Percentiles rank a stretch among this genome's conserved stretches.
phyloP scores from a whole-genome alignment of 2,888 invertebrate species.

The Gnatocerus cornutus region DNA sequence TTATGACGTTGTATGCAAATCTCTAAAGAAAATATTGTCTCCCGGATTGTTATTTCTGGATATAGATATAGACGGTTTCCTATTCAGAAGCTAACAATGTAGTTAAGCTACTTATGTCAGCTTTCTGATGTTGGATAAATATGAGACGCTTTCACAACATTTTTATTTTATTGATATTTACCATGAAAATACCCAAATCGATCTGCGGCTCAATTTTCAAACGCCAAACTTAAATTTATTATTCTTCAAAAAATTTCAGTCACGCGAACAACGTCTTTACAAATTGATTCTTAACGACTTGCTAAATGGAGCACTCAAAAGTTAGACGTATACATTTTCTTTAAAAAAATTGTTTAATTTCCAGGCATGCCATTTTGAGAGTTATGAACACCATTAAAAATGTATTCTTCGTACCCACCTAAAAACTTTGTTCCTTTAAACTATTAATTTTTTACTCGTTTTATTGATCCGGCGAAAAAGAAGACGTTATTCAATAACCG shows the following conservation, averaged over 20 bases:
- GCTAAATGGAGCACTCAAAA: constrained; percentile 3
- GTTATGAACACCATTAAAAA: no score
- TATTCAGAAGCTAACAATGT: constrained; percentile 15
- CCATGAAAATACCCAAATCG: neutral
- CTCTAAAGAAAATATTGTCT: constrained; percentile 12
- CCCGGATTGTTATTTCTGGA: constrained; percentile 20
- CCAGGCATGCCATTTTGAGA: no score
- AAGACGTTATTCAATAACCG: no score
- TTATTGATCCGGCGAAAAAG: no score
- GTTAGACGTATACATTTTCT: constrained; percentile 1
- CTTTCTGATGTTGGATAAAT: constrained; percentile 19
- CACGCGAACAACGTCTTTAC: neutral
- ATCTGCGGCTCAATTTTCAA: neutral
- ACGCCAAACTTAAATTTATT: neutral
- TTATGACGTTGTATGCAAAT: constrained; percentile 23
- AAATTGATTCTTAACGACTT: constrained; percentile 2
- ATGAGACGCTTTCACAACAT: neutral
- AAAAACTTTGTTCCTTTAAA: no score
- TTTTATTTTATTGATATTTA: constrained; percentile 8
- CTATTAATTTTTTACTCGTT: no score
- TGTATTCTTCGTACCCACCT: no score
- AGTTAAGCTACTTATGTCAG: constrained; percentile 13
- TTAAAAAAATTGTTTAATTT: neutral
- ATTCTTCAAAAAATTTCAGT: neutral
- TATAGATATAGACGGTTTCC: constrained; percentile 13